A percentile compares a stretch with the other conserved stretches of the same genome.
Conservation (phyloP, 30 jellyfish, hydroid and myxozoan species). For the Aurelia sp. region DNA sequence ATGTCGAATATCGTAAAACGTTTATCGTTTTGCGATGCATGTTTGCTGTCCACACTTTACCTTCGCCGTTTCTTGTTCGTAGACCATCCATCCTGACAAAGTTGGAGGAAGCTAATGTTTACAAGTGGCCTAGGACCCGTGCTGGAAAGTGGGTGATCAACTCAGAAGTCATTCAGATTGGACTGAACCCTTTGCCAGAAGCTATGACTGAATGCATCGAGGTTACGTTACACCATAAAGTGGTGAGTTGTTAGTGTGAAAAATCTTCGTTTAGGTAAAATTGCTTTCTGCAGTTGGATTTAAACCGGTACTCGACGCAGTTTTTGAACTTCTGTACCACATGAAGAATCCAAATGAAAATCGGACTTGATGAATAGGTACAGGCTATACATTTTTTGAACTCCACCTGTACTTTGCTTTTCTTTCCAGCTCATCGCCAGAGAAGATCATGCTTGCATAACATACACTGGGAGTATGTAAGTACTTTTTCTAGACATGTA, state of each 20-base stretch:
- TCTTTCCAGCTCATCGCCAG: constrained; percentile 4
- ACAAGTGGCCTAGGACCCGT: constrained; percentile 48
- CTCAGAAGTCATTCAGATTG: constrained; percentile 55
- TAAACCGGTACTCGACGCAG: too few species aligned
- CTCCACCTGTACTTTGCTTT: neutral
- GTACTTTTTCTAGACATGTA: neutral
- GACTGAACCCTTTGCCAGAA: constrained; percentile 50
- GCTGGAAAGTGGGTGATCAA: constrained; percentile 66
- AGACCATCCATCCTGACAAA: constrained; percentile 39
- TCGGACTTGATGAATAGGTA: too few species aligned
- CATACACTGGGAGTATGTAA: constrained; percentile 13
- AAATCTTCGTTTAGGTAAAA: too few species aligned
- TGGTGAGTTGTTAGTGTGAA: neutral
- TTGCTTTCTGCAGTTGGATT: too few species aligned
- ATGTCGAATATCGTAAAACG: too few species aligned
- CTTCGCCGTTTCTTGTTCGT: neutral
- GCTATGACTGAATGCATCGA: constrained; percentile 42
- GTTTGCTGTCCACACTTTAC: too few species aligned
- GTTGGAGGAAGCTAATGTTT: constrained; percentile 28
- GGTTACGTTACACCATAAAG: constrained; percentile 52
- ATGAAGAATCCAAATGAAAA: too few species aligned
- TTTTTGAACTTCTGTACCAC: too few species aligned
- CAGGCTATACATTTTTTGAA: too few species aligned
- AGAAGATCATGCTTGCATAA: constrained; percentile 4
- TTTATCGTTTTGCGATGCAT: too few species aligned